phyloP scores from a whole-genome alignment of 2,888 invertebrate species.

The Cepaea hortensis region DNA sequence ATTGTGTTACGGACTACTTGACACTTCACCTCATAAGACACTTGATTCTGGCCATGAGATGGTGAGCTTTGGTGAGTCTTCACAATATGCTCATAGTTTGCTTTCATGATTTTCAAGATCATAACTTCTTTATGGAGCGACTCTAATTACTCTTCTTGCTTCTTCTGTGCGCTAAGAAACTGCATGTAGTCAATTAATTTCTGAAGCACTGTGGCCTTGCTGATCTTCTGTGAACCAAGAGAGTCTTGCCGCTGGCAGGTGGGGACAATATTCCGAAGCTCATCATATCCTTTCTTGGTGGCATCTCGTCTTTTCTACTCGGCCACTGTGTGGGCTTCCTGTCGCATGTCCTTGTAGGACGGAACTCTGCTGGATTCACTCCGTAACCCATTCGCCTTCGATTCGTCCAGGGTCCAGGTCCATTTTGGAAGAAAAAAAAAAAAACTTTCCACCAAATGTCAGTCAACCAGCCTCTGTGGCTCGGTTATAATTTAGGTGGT shows the following conservation, averaged over 20 bases:
- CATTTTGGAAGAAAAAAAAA: background rate
- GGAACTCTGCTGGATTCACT: conserved; percentile 82
- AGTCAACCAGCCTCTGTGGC: too few relatives aligned
- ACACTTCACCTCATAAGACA: conserved; percentile 96
- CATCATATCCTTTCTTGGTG: conserved; percentile 97
- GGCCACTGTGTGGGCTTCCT: conserved; percentile 96
- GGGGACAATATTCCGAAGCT: conserved; percentile 92
- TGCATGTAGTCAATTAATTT: conserved; percentile 84
- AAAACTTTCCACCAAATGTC: background rate
- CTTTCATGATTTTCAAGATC: conserved; percentile 90
- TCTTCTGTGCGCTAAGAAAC: conserved; percentile 92
- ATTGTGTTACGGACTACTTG: conserved; percentile 96
- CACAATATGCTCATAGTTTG: conserved; percentile 96
- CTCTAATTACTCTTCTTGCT: conserved; percentile 93
- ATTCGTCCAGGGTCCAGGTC: conserved; percentile 64
- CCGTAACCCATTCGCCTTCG: conserved; percentile 74
- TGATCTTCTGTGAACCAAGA: conserved; percentile 90
- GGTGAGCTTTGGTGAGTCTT: conserved; percentile 93
- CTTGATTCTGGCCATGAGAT: conserved; percentile 89
- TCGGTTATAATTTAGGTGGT: too few relatives aligned
- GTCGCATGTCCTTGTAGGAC: conserved; percentile 92
- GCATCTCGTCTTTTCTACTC: conserved; percentile 97
- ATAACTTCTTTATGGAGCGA: conserved; percentile 79
- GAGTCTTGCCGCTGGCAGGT: conserved; percentile 92
- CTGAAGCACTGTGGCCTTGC: conserved; percentile 95